Evolutionary conservation across 2,113 vertebrate species (phyloP), one percentile per base, ranked within the genome.

Genomic region (Scatophagus argus): DNA sequence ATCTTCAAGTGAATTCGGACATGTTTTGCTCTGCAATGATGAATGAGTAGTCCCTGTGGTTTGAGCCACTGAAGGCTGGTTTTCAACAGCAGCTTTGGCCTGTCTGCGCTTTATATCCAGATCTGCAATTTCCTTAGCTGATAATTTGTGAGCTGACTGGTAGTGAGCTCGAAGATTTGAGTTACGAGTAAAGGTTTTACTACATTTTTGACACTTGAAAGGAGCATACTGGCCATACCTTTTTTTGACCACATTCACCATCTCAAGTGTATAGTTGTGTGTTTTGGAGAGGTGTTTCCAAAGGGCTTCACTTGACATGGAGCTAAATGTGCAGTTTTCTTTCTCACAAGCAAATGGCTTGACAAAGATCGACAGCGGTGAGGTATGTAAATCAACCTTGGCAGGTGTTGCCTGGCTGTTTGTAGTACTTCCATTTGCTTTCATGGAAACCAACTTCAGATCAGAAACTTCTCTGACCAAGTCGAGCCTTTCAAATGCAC

Each of bases 131-230:
- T 99, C 96, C 67, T 98, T 94, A 25, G 93, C 92, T 0, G 96
- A 95, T 76, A 98, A 95, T 82, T 96, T 96, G 92, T 99, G 98
- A 55, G 96, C 94, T 23, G 96, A 91, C 41, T 95, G 95, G 87
- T 97, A 99, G 84, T 99, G 98, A 10, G 96, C 94, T 68, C 96
- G 95, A 52, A 99, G 97, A 86, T 99, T 99, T 25, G 98, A 99
- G 91, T 99, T 99, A 51, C 98, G 96, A 8, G 98, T 99, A 87
- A 98, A 99, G 0, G 96, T 94, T 94, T 99, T 99, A 34, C 90
- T 94, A 87, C 98, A 99, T 60, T 95, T 96, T 76, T 96, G 89
- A 89, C 98, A 99, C 86, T 95, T 96, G 88, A 98, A 99, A 0
- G 97, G 98, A 49, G 98, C 96, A 77, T 97, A 97, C 59, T 96